Evolutionary conservation across 2,888 invertebrate species (phyloP).

Genomic region (Pseudococcus longispinus): DNA sequence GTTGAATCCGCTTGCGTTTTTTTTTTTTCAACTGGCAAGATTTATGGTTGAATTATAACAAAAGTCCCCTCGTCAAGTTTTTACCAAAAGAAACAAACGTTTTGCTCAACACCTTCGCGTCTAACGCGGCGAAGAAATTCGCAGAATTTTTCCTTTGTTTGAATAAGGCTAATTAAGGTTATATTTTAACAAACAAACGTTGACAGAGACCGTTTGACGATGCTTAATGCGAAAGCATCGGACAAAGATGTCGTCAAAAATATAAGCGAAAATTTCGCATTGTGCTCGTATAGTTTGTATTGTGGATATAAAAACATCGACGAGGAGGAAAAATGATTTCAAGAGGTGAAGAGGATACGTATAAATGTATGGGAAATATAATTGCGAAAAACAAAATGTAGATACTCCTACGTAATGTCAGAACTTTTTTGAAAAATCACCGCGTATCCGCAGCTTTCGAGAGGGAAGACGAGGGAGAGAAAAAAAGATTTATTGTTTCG

Average conservation of each 20-base stretch:
- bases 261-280: neutral
- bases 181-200: neutral
- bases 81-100: too few relatives aligned
- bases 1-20: too few relatives aligned
- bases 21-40: too few relatives aligned
- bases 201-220: neutral
- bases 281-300: neutral
- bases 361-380: neutral
- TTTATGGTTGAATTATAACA: too few relatives aligned
- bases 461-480: neutral
- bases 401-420: constrained; percentile 32
- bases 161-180: neutral
- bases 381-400: constrained; percentile 17
- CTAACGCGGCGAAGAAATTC: too few relatives aligned
- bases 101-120: neutral
- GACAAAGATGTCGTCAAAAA: neutral
- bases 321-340: neutral
- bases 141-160: too few relatives aligned
- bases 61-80: too few relatives aligned
- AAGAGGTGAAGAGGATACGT: neutral
- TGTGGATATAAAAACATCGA: neutral
- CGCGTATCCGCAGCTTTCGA: neutral
- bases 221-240: neutral
- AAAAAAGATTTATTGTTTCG: constrained; percentile 33
- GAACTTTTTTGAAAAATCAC: constrained; percentile 41